Percentiles rank a stretch among this genome's conserved stretches.
Evolutionary conservation across 2,113 vertebrate genomes (phyloP).

Genomic region (Uria aalge): DNA sequence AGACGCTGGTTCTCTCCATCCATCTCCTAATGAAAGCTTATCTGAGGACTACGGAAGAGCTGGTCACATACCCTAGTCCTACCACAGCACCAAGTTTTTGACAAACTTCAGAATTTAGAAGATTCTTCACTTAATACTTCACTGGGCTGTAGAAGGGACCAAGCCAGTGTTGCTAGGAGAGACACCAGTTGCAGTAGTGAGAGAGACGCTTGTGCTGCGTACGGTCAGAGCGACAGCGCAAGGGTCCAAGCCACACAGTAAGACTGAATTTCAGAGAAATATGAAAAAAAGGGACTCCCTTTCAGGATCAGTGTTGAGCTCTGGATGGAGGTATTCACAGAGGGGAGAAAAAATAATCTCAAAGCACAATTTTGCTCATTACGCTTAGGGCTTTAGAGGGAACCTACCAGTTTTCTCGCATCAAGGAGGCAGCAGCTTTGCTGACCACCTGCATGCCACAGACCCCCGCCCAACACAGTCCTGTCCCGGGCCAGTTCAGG

Average conservation of each 20-base stretch:
- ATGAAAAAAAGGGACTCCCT: not conserved
- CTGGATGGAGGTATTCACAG: not conserved
- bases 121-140: not conserved
- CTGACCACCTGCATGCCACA: not conserved
- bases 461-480: rapidly evolving
- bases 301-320: not conserved
- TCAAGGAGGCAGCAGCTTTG: not conserved
- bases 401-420: not conserved
- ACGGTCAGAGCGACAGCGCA: rapidly evolving
- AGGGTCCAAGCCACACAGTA: not conserved
- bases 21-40: not conserved
- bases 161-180: not conserved
- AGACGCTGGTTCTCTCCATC: not conserved
- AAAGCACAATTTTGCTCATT: not conserved
- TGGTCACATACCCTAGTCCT: not conserved
- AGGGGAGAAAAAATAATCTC: not conserved
- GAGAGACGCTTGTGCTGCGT: not conserved
- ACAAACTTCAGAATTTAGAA: not conserved
- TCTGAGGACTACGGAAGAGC: not conserved
- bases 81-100: not conserved
- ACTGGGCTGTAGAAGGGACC: not conserved
- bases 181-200: not conserved
- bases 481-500: not conserved
- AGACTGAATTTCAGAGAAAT: not conserved
- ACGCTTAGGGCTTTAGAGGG: not conserved